Base-by-base conservation (phyloP, 2,888 invertebrate genomes). In the Tetanocera ferruginea region DNA sequence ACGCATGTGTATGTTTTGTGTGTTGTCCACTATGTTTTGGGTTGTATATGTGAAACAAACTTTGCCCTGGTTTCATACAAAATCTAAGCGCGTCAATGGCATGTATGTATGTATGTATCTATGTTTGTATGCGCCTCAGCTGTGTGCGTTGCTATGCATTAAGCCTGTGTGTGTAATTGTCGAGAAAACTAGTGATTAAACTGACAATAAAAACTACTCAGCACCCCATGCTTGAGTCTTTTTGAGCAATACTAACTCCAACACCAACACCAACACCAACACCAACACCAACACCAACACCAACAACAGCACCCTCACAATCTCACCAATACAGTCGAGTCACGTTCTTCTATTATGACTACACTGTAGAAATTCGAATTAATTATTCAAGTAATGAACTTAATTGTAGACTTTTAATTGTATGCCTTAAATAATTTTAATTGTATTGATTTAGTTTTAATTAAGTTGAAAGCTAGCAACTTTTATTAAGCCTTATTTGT, bases 161-260 rank as follows among this genome's bases (percentile, higher is more conserved):
- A 55, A 55, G 9, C 55, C 3, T 60, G 84, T 80, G 78, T 23
- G 64, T 6, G 85, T 86, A 85, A 86, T 86, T 86, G 85, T 80
- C 82, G 83, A 83, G 83, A 85, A 86, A 86, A 85, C 87, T 86
- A 86, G 87, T 86, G 87, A 85, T 84, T 84, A 84, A 84, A 82
- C 82, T 85, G 82, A 84, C 84, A 86, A 82, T 80, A 78, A 78
- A 76, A 74, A 70, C 72, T 57, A 43, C 43, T 43, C 43, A 43
- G 43, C 43, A 43, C 43, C 14, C 43, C 14, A 43, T 43, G 43
- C 2, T 43, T 11, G 11, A 43, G 11, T 3, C 14, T 14, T 14
- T 43, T 43, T 43, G 43, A 43, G 43, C 43, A 43, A 43, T 14
- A 43, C 11, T 14, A 14, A 23, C 43, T n/a, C 34, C 14, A 34